Percentiles rank a stretch among this genome's conserved stretches.
Evolutionary conservation across 2,797 vertebrate species (phyloP).

Genomic region (Peromyscus aztecus): DNA sequence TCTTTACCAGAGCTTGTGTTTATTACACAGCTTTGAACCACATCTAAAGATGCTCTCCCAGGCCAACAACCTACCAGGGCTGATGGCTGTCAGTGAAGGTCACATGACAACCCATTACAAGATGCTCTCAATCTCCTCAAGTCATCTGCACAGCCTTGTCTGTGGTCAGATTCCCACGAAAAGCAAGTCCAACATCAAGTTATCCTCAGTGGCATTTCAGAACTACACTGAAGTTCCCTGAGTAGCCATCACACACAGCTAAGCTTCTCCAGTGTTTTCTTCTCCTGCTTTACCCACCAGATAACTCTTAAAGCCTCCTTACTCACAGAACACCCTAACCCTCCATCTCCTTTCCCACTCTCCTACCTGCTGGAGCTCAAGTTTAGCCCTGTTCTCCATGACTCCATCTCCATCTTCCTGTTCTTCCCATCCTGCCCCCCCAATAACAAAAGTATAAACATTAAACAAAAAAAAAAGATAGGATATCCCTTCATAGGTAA

Average conservation of each 20-base stretch:
- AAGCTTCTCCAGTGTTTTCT: background rate
- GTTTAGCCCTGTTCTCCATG: background rate
- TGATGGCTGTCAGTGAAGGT: background rate
- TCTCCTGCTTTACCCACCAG: background rate
- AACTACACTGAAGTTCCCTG: background rate
- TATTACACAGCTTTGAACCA: constrained; percentile 67
- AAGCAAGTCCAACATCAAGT: background rate
- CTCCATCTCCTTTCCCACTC: background rate
- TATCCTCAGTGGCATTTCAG: background rate
- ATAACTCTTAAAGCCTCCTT: background rate
- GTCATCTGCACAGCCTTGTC: background rate
- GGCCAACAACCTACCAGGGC: background rate
- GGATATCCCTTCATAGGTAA: background rate
- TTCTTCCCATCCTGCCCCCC: background rate
- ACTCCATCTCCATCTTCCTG: background rate
- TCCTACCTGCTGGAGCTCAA: background rate
- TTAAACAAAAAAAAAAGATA: background rate
- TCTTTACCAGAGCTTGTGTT: constrained; percentile 64
- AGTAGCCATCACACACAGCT: background rate
- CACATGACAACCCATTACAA: background rate
- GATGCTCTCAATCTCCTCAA: background rate
- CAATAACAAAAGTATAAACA: background rate
- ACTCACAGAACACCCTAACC: background rate
- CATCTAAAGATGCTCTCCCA: constrained; percentile 42
- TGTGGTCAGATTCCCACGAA: background rate